A percentile compares a stretch with the other conserved stretches of the same genome.
phyloP scores from a whole-genome alignment of 2,888 invertebrate genomes.

The Tromatobia lineatoria region DNA sequence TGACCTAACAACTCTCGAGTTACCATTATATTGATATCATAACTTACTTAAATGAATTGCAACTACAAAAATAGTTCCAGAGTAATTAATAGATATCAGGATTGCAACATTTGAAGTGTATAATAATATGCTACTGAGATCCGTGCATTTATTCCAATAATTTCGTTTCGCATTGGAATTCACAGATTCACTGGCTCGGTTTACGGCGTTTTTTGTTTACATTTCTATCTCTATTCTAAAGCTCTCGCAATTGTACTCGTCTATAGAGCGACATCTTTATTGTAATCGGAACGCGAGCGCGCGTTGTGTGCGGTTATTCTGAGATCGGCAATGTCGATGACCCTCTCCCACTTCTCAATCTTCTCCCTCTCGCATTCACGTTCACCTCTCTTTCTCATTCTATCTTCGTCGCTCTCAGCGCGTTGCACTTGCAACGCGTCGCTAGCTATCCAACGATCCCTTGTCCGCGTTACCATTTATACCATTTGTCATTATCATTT shows the following conservation, averaged over 20 bases:
- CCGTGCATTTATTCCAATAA: not conserved
- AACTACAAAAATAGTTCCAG: too few relatives aligned
- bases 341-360: slow-evolving; percentile 53
- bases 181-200: not conserved
- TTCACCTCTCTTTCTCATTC: slow-evolving; percentile 1
- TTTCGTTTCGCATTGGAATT: not conserved
- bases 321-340: slow-evolving; percentile 72
- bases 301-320: slow-evolving; percentile 68
- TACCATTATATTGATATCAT: too few relatives aligned
- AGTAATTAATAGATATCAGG: not conserved
- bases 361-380: slow-evolving; percentile 33
- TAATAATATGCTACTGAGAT: not conserved
- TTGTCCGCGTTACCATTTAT: slow-evolving; percentile 36
- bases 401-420: slow-evolving; percentile 7
- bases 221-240: slow-evolving; percentile 44
- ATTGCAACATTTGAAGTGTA: not conserved
- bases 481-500: slow-evolving; percentile 40
- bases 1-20: too few relatives aligned
- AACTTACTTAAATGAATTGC: too few relatives aligned
- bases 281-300: slow-evolving; percentile 66
- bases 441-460: slow-evolving; percentile 37
- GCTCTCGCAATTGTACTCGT: slow-evolving; percentile 40
- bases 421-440: slow-evolving; percentile 52
- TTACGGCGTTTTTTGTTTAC: not conserved
- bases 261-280: slow-evolving; percentile 68